Evolutionary conservation across 2,888 invertebrate species (phyloP), one percentile per base, ranked within the genome.

Genomic region (Siphonodentalium dalli): DNA sequence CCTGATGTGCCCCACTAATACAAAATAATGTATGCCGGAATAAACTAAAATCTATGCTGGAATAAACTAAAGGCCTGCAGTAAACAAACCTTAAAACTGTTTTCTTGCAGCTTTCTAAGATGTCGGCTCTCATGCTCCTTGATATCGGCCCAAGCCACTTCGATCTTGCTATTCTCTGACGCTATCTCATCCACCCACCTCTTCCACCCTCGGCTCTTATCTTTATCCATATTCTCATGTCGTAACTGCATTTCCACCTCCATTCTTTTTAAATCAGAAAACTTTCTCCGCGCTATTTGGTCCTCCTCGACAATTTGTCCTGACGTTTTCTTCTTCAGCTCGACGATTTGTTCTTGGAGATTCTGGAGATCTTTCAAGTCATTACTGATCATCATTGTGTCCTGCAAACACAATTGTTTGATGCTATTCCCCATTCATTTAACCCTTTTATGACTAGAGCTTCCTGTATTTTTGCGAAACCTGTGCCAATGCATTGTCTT

Each of bases 121-220:
- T 61, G 48, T 39, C 65, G 59, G 18, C 55, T 37, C 46, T 65
- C 64, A 39, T 63, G 58, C n/a, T 63, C 63, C 20, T 41, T 51
- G 24, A 72, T 44, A 41, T 65, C 65, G 33, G 57, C 58, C 66
- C 67, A 64, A 20, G 69, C 60, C 38, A 63, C 64, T 40, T 68
- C 65, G 38, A 69, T 60, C 21, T 58, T 54, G 27, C 50, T 41
- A 55, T 68, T 72, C 56, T 63, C 65, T 37, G 51, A 59, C 37
- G 64, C 61, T 27, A 68, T 57, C 21, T 45, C 49, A 43, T 72
- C 70, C 26, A 73, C 55, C 42, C 65, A 60, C 11, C 37, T 31
- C 34, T 69, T 63, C 69, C 69, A 68, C 52, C 60, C 55, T 46
- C 61, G 55, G 47, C 63, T 66, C 59, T 63, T 63, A 34, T 63